Conservation (phyloP, 2,797 vertebrate genomes). For the Champsocephalus gunnari region DNA sequence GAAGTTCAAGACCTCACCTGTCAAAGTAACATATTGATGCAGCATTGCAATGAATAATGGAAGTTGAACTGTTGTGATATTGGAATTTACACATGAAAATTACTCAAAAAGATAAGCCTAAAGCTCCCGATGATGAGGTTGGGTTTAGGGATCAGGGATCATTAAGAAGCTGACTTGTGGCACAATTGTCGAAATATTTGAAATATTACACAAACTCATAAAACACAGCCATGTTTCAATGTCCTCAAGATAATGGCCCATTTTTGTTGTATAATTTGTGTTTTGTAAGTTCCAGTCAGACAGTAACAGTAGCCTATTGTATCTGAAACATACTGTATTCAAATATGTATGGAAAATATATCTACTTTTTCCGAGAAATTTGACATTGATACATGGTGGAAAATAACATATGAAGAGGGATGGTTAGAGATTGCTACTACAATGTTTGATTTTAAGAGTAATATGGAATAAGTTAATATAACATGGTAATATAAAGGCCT, state of each 20-base stretch:
- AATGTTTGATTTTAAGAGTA: slow-evolving; percentile 11
- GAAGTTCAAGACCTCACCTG: neutral
- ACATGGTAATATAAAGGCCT: neutral
- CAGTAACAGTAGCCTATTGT: neutral
- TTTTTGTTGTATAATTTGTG: slow-evolving; percentile 3
- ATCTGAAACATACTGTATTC: neutral
- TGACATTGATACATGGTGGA: neutral
- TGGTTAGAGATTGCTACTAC: neutral
- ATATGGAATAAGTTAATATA: neutral
- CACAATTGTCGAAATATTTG: neutral
- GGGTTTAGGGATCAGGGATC: neutral
- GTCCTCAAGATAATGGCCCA: neutral
- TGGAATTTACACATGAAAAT: neutral
- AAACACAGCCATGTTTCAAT: neutral
- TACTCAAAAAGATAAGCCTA: neutral
- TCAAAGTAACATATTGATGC: neutral
- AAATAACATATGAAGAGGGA: neutral
- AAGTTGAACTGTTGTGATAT: neutral
- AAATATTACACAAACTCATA: neutral
- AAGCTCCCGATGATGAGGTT: neutral
- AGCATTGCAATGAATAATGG: neutral
- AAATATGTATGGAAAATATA: neutral
- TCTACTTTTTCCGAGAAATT: neutral
- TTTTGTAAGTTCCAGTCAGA: neutral
- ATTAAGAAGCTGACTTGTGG: neutral